Conservation (phyloP, 2,113 vertebrate species). For the Ceyx margarethae region DNA sequence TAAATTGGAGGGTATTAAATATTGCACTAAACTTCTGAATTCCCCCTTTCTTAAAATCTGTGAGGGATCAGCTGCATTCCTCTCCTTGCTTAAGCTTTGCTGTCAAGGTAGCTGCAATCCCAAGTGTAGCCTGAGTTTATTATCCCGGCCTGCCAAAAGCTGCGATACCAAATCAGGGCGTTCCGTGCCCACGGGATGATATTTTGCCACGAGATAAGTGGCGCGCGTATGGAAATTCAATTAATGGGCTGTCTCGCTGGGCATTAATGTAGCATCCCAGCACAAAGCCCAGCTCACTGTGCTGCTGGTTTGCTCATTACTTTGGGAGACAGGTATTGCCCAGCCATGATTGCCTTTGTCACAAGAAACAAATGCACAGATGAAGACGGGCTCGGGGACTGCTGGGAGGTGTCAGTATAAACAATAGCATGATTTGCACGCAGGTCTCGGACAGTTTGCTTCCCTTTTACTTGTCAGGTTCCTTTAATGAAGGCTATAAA, state of each 20-base stretch:
- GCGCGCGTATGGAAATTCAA: constrained; percentile 12
- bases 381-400: constrained; percentile 34
- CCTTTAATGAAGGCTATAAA: constrained; percentile 63
- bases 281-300: neutral
- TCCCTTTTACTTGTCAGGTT: constrained; percentile 58
- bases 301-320: constrained; percentile 37
- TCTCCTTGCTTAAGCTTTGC: neutral
- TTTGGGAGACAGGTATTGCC: constrained; percentile 37
- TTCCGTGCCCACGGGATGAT: neutral
- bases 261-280: neutral
- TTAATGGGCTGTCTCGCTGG: constrained; percentile 48
- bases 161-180: neutral
- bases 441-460: constrained; percentile 3
- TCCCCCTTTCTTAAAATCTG: neutral
- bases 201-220: neutral
- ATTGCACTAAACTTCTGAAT: neutral
- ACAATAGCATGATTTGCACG: constrained; percentile 51
- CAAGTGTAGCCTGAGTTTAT: neutral
- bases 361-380: constrained; percentile 37
- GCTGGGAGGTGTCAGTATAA: constrained; percentile 50
- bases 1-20: neutral
- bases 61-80: neutral
- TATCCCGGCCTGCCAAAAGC: neutral
- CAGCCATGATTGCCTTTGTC: constrained; percentile 49
- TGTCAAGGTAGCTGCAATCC: neutral